Base-by-base conservation (phyloP, 2,113 vertebrate genomes). In the Petrocephalus zakoni region DNA sequence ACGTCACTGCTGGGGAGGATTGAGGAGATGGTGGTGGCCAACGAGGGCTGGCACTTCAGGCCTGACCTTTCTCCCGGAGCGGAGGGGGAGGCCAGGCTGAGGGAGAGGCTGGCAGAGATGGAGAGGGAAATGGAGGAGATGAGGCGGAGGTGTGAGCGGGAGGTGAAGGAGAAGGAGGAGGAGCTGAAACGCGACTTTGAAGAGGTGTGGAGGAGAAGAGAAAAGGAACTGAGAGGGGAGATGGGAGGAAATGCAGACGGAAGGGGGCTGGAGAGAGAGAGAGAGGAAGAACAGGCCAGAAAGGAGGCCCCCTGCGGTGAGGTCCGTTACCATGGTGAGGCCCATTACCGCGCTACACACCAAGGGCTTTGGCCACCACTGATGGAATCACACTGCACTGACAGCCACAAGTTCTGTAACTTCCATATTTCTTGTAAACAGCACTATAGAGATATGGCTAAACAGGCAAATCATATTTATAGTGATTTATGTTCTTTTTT, bases 1-100 rank as follows among this genome's bases (percentile, higher is more conserved):
- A 89, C 51, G 1, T 1, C 0, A 49, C 83, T 93, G 90, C 89
- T 92, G 89, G 29, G 25, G 17, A 56, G 6, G 51, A 53, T 86
- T 1, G 34, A 86, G 2, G 84, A 55, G 51, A 53, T 93, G 91
- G 90, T n/a, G 15, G 19, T 34, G 42, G 37, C 10, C 15, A n/a
- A 5, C n/a, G 4, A 21, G 19, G 49, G 19, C 11, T 5, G 68
- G 46, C 85, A 78, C 37, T 46, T 49, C 37, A 47, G 21, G 81
- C 7, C 2, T 10, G 81, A 83, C 19, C 19, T 22, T 49, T 49
- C 81, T 13, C 81, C 19, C 34, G 1, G 42, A 83, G 21, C 37
- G 1, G 46, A 83, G 46, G 42, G 5, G 19, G 78, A 17, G 68
- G 13, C 5, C 72, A 78, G 72, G 72, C 72, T 75, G 72, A 42